These are phyloP conservation scores for Eucera pruinosa DNA, from an alignment of 2,888 invertebrate species.

Conservation along the genomic window DNA sequence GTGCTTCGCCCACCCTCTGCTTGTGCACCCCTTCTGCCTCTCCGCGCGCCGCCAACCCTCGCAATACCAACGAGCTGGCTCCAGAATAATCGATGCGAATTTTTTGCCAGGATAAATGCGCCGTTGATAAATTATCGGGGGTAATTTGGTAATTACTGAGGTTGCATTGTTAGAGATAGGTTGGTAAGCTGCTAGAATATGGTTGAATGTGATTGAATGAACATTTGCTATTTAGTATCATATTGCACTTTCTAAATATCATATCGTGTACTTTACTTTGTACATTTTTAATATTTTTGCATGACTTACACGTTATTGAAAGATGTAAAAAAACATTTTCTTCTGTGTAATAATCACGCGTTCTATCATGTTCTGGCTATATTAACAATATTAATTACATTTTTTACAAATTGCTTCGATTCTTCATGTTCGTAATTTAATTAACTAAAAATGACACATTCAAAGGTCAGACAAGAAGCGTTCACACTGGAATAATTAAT, in stretches of 20 bases:
- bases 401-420: too few species aligned
- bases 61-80: constrained; percentile 54
- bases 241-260: too few species aligned
- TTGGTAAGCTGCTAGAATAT: neutral
- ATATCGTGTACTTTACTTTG: too few species aligned
- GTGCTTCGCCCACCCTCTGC: constrained; percentile 33
- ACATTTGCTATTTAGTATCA: too few species aligned
- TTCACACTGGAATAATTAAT: neutral
- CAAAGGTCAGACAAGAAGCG: neutral
- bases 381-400: too few species aligned
- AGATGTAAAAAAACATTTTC: too few species aligned
- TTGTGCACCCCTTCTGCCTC: neutral
- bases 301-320: too few species aligned
- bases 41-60: constrained; percentile 4
- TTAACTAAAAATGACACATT: too few species aligned
- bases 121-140: constrained; percentile 12
- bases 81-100: constrained; percentile 34
- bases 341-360: too few species aligned
- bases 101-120: neutral
- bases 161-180: neutral
- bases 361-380: too few species aligned
- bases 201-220: neutral
- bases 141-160: constrained; percentile 34
- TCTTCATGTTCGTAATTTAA: too few species aligned
- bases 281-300: too few species aligned